phyloP scores from a whole-genome alignment of 2,888 invertebrate genomes.

The Brachypalpus laphriformis region DNA sequence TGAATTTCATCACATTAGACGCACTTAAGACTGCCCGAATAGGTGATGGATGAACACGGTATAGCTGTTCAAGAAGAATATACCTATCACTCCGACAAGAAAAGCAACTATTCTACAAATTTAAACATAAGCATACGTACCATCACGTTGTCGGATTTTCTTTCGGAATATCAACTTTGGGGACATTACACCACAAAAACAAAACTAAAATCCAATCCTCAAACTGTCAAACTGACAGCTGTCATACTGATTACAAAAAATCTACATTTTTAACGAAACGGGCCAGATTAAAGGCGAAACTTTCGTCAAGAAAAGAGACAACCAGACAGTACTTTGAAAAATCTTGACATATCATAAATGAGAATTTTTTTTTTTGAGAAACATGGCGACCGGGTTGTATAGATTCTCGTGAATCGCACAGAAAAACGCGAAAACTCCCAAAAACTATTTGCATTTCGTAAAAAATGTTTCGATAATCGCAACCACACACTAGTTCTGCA shows the following conservation, averaged over 20 bases:
- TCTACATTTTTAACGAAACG: conserved; percentile 41
- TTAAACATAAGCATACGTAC: not conserved
- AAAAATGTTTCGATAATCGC: conserved; percentile 60
- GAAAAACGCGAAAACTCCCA: conserved; percentile 65
- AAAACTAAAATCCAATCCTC: not conserved
- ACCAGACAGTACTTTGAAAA: conserved; percentile 23
- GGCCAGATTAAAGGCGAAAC: conserved; percentile 52
- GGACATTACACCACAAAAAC: conserved; percentile 17
- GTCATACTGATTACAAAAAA: not conserved
- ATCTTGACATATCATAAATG: conserved; percentile 71
- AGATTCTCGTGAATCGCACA: conserved; percentile 64
- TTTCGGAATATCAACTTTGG: conserved; percentile 49
- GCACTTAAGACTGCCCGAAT: too few relatives aligned
- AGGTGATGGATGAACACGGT: too few relatives aligned
- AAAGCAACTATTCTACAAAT: too few relatives aligned
- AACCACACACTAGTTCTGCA: conserved; percentile 35
- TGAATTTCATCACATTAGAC: too few relatives aligned
- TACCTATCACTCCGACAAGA: too few relatives aligned
- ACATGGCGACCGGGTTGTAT: conserved; percentile 74
- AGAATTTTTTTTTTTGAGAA: conserved; percentile 68
- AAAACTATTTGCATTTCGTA: conserved; percentile 38
- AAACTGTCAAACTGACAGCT: conserved; percentile 48
- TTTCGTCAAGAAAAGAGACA: conserved; percentile 65
- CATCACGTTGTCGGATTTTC: conserved; percentile 51
- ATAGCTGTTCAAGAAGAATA: too few relatives aligned